Evolutionary conservation across 2,888 invertebrate genomes (phyloP).

Genomic region (Aelia acuminata): DNA sequence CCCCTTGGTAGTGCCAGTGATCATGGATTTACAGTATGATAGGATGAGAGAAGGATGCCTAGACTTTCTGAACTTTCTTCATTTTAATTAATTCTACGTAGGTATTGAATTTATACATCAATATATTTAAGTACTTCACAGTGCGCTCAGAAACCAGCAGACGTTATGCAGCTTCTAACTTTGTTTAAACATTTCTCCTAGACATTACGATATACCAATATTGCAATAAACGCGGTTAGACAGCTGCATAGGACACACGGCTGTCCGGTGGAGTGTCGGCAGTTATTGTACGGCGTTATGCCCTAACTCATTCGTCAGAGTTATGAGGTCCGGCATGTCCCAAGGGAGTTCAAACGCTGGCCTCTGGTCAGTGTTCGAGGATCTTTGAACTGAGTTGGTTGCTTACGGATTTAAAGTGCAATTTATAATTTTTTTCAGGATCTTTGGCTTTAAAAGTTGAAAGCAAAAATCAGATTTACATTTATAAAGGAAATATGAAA

Average conservation of each 20-base stretch:
- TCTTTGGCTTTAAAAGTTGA: too few relatives aligned
- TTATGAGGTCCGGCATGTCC: conserved; percentile 48
- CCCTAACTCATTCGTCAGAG: conserved; percentile 34
- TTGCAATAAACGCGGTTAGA: background rate
- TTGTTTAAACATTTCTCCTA: background rate
- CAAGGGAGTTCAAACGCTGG: conserved; percentile 6
- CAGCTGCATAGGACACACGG: conserved; percentile 35
- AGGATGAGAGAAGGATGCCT: too few relatives aligned
- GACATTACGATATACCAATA: background rate
- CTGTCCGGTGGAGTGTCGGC: background rate
- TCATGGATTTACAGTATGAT: too few relatives aligned
- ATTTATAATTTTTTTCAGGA: background rate
- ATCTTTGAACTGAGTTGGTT: background rate
- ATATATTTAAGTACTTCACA: too few relatives aligned
- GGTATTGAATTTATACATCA: too few relatives aligned
- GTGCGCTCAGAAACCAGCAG: too few relatives aligned
- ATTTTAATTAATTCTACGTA: too few relatives aligned
- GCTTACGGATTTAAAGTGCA: background rate
- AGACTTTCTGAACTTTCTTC: too few relatives aligned
- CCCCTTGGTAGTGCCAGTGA: too few relatives aligned
- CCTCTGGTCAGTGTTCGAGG: conserved; percentile 5
- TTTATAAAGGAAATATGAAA: background rate
- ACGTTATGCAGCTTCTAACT: too few relatives aligned
- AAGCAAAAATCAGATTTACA: too few relatives aligned
- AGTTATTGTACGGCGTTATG: conserved; percentile 23